These are phyloP conservation scores for Drosophila kuntzei DNA, from an alignment of 2,888 invertebrate species.

Conservation along the genomic window DNA sequence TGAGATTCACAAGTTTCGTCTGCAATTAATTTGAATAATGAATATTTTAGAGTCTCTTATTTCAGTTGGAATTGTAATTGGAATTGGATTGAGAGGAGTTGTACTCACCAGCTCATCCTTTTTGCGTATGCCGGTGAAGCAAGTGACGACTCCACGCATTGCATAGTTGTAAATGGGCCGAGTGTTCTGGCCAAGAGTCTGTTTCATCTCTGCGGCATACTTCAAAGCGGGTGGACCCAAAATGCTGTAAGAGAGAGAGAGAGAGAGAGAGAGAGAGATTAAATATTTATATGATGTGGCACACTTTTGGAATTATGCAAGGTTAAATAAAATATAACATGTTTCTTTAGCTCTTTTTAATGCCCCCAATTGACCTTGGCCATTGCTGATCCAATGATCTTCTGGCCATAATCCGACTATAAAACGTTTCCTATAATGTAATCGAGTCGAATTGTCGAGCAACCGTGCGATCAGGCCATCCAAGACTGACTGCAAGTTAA, in stretches of 20 bases:
- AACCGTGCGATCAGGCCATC: constrained; percentile 44
- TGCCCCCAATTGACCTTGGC: constrained; percentile 75
- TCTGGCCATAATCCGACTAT: constrained; percentile 49
- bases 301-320: constrained; percentile 79
- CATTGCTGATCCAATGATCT: constrained; percentile 35
- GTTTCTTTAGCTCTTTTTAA: constrained; percentile 46
- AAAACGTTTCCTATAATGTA: constrained; percentile 39
- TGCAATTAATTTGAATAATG: constrained; percentile 83
- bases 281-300: constrained; percentile 81
- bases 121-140: constrained; percentile 96
- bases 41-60: background rate
- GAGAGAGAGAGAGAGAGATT: constrained; percentile 37
- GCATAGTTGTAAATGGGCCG: constrained; percentile 95
- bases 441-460: constrained; percentile 7
- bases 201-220: constrained; percentile 90
- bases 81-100: background rate
- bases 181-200: constrained; percentile 89
- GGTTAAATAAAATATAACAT: constrained; percentile 42
- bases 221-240: constrained; percentile 93
- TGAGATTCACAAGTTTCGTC: constrained; percentile 94
- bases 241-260: constrained; percentile 86
- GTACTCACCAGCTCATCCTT: constrained; percentile 93
- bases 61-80: background rate
- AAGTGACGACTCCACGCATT: constrained; percentile 95
- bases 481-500: constrained; percentile 48